Percentiles rank a stretch among this genome's conserved stretches.
phyloP scores from a whole-genome alignment of 2,797 vertebrate genomes.

The Cirrhinus molitorella region DNA sequence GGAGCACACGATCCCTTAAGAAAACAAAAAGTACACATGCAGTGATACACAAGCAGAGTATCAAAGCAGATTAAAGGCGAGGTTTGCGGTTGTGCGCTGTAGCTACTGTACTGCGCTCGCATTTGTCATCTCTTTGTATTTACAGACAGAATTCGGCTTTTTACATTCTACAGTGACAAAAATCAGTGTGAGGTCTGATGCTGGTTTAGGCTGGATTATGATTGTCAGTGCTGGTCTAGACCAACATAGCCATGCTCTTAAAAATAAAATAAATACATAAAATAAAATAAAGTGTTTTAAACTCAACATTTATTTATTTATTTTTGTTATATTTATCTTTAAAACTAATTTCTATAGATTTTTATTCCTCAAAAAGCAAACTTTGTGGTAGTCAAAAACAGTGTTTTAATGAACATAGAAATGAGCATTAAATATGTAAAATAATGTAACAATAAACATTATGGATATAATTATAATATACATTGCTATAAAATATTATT shows the following conservation, averaged over 20 bases:
- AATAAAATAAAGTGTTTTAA: no score
- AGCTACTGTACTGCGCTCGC: not conserved
- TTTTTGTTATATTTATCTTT: no score
- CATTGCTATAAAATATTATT: not conserved
- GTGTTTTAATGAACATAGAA: no score
- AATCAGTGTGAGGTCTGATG: not conserved
- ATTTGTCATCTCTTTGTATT: not conserved
- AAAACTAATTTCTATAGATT: no score
- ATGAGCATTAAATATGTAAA: no score
- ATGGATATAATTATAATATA: not conserved
- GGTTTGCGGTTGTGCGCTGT: not conserved
- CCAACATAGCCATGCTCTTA: not conserved
- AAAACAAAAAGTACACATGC: constrained; percentile 20
- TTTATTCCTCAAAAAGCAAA: no score
- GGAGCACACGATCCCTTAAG: not conserved
- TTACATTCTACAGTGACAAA: not conserved
- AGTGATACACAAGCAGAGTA: not conserved
- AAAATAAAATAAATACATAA: not conserved
- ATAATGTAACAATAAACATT: not conserved
- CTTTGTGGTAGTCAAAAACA: no score
- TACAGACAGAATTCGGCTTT: not conserved
- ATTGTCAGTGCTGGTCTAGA: not conserved
- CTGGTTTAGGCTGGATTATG: not conserved
- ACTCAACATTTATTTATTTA: no score
- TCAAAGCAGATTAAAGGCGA: constrained; percentile 19